Evolutionary conservation across 2,797 vertebrate genomes (phyloP), one percentile per base, ranked within the genome.

Genomic region (Macrochelys suwanniensis): DNA sequence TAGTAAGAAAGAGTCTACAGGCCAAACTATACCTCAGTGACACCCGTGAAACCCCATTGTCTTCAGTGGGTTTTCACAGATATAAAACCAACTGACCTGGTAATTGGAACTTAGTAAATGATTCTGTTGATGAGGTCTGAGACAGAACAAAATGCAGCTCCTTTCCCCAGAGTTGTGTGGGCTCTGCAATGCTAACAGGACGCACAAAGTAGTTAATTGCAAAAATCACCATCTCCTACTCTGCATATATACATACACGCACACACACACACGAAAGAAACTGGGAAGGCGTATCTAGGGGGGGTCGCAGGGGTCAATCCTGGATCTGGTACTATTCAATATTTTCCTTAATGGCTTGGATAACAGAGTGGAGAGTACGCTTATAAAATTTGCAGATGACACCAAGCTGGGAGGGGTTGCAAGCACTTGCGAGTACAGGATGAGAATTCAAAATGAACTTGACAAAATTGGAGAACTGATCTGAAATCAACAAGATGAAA

Each of bases 91-190:
- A 84, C 54, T 49, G 28, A 87, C 85, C 19, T 82, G 87, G 31
- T 59, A 82, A 82, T 1, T 78, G 7, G 59, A 85, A 0, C 0
- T 12, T 49, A 59, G 42, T 50, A 84, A 91, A 82, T 37, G 5
- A 84, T 17, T 85, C 49, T 28, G 47, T 1, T n/a, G 42, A 49
- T 83, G n/a, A 93, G 84, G 6, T 47, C 33, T 85, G 82, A 94
- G 85, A 77, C 15, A 47, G 45, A 76, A 2, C 61, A 68, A 59
- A 92, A 89, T 1, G 5, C 7, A 92, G 47, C 13, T 10, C 71
- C 5, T 31, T 61, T 5, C 1, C 11, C 21, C 11, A 53, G 51
- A 0, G 0, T 11, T 65, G 7, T 16, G 3, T 11, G 13, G 5
- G 9, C 3, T 83, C 59, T 13, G 2, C 6, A 87, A 9, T 28